These are phyloP conservation scores for Hafferia zeledoni DNA, from an alignment of 2,797 vertebrate genomes.

Conservation along the genomic window DNA sequence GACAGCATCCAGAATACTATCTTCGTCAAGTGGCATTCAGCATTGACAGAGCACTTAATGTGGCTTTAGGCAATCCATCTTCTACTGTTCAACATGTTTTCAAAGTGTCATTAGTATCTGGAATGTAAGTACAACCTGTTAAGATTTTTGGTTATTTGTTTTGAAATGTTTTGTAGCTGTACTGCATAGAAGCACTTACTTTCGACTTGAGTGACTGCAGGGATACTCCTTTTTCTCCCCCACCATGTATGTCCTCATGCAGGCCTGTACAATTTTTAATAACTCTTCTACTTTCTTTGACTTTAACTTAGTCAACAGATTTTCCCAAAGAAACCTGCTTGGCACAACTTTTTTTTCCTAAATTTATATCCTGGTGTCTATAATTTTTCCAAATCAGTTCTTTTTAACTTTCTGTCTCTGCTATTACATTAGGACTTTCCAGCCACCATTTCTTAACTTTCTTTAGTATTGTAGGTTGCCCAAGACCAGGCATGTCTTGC, in stretches of 20 bases:
- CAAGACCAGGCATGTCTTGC: not conserved
- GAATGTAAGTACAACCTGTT: slow-evolving; percentile 87
- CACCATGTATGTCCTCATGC: not conserved
- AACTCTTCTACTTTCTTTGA: not conserved
- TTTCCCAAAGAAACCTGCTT: not conserved
- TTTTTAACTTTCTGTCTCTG: not conserved
- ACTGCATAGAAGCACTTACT: not conserved
- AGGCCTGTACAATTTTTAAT: not conserved
- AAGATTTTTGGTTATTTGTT: not conserved
- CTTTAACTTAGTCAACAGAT: not conserved
- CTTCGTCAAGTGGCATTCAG: slow-evolving; percentile 95
- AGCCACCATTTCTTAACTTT: not conserved
- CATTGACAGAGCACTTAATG: slow-evolving; percentile 95
- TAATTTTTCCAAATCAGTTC: not conserved
- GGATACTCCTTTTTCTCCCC: not conserved
- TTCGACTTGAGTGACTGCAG: not conserved
- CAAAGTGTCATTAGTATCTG: slow-evolving; percentile 94
- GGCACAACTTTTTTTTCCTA: not conserved
- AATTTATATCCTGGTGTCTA: not conserved
- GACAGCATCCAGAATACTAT: slow-evolving; percentile 86
- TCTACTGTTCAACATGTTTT: slow-evolving; percentile 91
- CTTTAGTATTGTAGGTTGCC: not conserved
- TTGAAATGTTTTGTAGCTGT: not conserved
- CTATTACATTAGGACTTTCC: not conserved
- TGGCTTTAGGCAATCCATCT: slow-evolving; percentile 93